Percentiles rank a stretch among this genome's conserved stretches.
Conservation (phyloP, 2,797 vertebrate genomes). For the Dicrostonyx torquatus region DNA sequence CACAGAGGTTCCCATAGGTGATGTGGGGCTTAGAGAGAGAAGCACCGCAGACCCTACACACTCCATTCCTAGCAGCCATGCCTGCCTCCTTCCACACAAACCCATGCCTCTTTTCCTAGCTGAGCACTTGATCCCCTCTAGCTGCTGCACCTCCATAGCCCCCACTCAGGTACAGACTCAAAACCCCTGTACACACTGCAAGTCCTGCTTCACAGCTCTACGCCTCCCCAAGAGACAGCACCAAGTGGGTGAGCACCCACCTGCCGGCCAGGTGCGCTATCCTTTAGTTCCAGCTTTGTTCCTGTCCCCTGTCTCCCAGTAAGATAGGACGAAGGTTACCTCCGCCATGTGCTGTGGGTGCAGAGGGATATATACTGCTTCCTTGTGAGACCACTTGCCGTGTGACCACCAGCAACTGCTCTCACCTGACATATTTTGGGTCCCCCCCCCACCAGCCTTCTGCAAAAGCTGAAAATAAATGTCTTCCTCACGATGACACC, state of each 20-base stretch:
- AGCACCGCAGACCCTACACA: no score
- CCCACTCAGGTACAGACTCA: not conserved
- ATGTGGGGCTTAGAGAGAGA: not conserved
- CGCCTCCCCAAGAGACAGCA: not conserved
- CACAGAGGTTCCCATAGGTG: not conserved
- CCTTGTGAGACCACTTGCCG: not conserved
- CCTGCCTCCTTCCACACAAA: not conserved
- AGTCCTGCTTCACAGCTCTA: not conserved
- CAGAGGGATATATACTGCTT: not conserved
- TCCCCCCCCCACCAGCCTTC: not conserved
- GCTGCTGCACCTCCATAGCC: accelerated
- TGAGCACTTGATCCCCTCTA: not conserved
- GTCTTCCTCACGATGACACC: not conserved
- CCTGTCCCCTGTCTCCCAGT: not conserved
- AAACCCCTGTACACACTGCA: not conserved
- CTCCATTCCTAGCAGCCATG: no score
- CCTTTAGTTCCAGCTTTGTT: not conserved
- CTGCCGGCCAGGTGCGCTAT: not conserved
- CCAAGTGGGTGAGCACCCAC: not conserved
- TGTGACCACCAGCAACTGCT: not conserved
- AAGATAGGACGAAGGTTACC: not conserved
- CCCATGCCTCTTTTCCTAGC: not conserved
- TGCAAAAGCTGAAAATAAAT: not conserved
- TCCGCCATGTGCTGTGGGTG: not conserved
- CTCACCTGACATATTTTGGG: not conserved